phyloP scores from a whole-genome alignment of 2,113 vertebrate species.

The Cichladusa arquata region DNA sequence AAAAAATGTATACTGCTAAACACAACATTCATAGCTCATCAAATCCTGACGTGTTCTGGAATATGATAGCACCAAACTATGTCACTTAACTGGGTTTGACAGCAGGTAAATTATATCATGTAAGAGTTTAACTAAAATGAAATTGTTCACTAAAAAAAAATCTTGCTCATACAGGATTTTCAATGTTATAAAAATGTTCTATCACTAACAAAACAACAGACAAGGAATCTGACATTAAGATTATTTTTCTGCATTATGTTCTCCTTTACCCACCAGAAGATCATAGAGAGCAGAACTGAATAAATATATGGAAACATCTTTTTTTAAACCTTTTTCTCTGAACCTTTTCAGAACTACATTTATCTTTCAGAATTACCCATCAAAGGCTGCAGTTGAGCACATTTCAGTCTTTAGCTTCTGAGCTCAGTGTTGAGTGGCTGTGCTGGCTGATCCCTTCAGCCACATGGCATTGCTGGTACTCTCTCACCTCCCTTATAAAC shows the following conservation, averaged over 20 bases:
- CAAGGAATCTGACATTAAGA: slow-evolving; percentile 27
- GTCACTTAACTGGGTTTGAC: slow-evolving; percentile 56
- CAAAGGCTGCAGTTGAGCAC: not conserved
- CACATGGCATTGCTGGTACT: not conserved
- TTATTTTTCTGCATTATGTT: not conserved
- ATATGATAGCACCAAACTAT: slow-evolving; percentile 36
- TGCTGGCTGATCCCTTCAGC: not conserved
- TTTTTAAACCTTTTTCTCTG: not conserved
- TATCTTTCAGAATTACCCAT: not conserved
- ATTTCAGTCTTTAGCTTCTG: not conserved
- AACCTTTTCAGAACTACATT: not conserved
- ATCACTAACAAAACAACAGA: slow-evolving; percentile 53
- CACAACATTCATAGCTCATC: slow-evolving; percentile 55
- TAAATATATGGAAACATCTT: not conserved
- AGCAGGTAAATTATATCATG: slow-evolving; percentile 67
- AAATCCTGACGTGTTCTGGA: slow-evolving; percentile 56
- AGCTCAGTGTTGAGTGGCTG: not conserved
- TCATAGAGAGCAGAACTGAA: not conserved
- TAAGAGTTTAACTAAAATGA: slow-evolving; percentile 51
- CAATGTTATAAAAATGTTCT: slow-evolving; percentile 27
- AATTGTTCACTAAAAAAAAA: slow-evolving; percentile 38
- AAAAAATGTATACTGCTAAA: slow-evolving; percentile 55
- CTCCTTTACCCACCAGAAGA: slow-evolving; percentile 42
- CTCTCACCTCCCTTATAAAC: not conserved
- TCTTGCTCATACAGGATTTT: slow-evolving; percentile 42